Percentiles rank a stretch among this genome's conserved stretches.
These are phyloP conservation scores for Parapsyche elsis DNA, from an alignment of 1,140 invertebrate species.

Conservation along the genomic window DNA sequence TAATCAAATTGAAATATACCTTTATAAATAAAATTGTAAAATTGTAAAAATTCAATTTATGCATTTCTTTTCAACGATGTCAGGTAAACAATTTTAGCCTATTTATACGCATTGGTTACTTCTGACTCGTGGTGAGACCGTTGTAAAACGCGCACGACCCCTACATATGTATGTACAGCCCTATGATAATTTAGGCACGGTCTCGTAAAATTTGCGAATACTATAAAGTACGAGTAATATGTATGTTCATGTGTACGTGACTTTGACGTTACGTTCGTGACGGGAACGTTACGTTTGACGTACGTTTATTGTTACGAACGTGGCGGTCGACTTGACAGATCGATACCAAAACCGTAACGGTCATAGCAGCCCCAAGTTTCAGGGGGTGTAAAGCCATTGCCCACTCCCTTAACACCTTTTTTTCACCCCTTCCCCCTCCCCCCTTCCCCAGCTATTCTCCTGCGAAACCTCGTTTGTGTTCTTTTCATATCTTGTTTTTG, in stretches of 20 bases:
- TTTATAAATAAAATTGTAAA: too few relatives aligned
- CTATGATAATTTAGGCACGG: not conserved
- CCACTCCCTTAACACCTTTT: not conserved
- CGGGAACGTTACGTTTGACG: not conserved
- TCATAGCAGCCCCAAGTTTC: not conserved
- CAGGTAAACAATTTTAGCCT: too few relatives aligned
- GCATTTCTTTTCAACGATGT: too few relatives aligned
- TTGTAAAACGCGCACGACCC: not conserved
- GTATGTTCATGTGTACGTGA: not conserved
- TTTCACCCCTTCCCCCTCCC: not conserved
- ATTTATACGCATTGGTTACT: too few relatives aligned
- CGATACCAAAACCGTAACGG: not conserved
- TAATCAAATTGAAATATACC: too few relatives aligned
- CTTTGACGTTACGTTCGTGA: not conserved
- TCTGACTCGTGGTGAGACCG: not conserved
- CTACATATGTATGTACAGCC: not conserved
- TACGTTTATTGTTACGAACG: not conserved
- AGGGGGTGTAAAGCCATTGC: not conserved
- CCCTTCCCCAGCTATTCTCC: not conserved
- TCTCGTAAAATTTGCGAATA: not conserved
- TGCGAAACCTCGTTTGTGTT: conserved; percentile 1
- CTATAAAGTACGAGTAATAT: not conserved
- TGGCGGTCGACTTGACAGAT: not conserved
- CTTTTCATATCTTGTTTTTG: conserved; percentile 41
- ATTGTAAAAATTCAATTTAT: too few relatives aligned